A percentile compares a stretch with the other conserved stretches of the same genome.
These are phyloP conservation scores for Plectrocnemia conspersa DNA, from an alignment of 1,140 invertebrate species.

Conservation along the genomic window DNA sequence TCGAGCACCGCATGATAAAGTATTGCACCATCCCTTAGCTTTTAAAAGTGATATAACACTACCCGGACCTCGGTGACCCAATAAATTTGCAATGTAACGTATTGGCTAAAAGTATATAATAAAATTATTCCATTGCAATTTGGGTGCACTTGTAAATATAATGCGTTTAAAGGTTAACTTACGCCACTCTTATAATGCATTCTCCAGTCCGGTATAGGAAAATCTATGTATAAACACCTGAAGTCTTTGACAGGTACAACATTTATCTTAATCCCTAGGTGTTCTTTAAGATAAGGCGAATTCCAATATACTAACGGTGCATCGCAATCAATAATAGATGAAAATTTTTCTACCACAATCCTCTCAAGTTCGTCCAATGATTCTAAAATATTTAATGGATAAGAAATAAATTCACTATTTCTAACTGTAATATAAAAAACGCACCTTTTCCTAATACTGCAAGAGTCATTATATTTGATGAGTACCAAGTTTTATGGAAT, in stretches of 20 bases:
- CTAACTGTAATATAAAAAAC: too few relatives aligned
- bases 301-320: conserved; percentile 69
- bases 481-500: conserved; percentile 92
- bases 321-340: conserved; percentile 72
- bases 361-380: conserved; percentile 79
- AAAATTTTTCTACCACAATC: conserved; percentile 75
- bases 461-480: conserved; percentile 83
- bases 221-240: conserved; percentile 79
- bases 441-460: conserved; percentile 85
- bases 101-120: conserved; percentile 69
- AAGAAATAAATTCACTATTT: too few relatives aligned
- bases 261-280: conserved; percentile 62
- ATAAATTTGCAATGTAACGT: conserved; percentile 83
- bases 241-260: conserved; percentile 93
- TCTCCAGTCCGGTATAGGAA: conserved; percentile 83
- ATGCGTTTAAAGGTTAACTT: conserved; percentile 44
- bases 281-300: conserved; percentile 70
- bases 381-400: conserved; percentile 54
- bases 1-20: conserved; percentile 71
- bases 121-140: neutral
- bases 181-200: conserved; percentile 80
- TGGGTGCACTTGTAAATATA: neutral
- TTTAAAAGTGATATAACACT: conserved; percentile 88
- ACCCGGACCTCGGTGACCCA: conserved; percentile 94
- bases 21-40: conserved; percentile 83